Evolutionary conservation across 2,113 vertebrate genomes (phyloP).

Genomic region (Gorsachius goisagi): DNA sequence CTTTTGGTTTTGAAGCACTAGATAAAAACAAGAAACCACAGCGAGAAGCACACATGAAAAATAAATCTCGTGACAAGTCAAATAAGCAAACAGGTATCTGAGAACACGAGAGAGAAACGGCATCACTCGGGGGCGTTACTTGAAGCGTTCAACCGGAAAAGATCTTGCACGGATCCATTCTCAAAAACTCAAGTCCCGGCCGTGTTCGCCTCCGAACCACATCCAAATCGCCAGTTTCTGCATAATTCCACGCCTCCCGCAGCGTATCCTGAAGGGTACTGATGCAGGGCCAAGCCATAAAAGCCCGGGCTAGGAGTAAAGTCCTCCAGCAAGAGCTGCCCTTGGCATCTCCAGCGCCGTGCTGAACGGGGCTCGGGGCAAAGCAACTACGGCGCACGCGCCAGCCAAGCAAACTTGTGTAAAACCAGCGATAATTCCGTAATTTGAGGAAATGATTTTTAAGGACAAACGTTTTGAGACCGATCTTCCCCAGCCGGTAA

Average conservation of each 20-base stretch:
- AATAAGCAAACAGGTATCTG: not conserved
- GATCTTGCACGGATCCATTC: not conserved
- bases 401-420: not conserved
- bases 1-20: not conserved
- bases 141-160: not conserved
- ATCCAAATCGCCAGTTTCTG: fast-evolving
- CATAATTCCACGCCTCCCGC: fast-evolving
- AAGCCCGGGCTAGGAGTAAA: not conserved
- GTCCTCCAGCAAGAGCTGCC: not conserved
- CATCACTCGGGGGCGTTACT: not conserved
- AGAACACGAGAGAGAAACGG: fast-evolving
- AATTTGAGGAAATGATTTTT: not conserved
- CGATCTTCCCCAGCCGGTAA: not conserved
- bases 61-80: not conserved
- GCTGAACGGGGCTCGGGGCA: not conserved
- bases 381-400: not conserved
- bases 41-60: not conserved
- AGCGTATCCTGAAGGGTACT: fast-evolving
- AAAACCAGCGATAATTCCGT: not conserved
- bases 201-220: not conserved
- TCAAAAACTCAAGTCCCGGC: fast-evolving
- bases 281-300: not conserved
- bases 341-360: fast-evolving
- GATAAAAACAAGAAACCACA: not conserved
- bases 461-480: not conserved